These are phyloP conservation scores for Agrilus mali DNA, from an alignment of 2,888 invertebrate species.

Conservation along the genomic window DNA sequence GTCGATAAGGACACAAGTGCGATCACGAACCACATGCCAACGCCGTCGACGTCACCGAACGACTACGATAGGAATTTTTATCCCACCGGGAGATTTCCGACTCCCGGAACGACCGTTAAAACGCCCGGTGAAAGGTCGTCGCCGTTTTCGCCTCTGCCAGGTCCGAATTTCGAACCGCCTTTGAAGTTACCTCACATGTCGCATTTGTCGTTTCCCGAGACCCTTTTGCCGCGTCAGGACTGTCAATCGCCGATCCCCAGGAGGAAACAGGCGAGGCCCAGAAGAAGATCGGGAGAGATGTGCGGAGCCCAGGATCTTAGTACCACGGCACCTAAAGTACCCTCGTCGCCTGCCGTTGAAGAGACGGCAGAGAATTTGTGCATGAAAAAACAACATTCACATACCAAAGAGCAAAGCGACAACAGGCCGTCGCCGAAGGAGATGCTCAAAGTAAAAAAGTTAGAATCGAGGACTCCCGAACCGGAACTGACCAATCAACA, in stretches of 20 bases:
- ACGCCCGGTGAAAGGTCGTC: conserved; percentile 21
- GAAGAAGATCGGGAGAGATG: conserved; percentile 69
- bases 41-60: conserved; percentile 36
- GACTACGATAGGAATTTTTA: conserved; percentile 30
- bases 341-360: conserved; percentile 20
- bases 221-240: conserved; percentile 30
- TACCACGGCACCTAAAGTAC: conserved; percentile 19
- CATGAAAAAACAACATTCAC: conserved; percentile 47
- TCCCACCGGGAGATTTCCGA: conserved; percentile 29
- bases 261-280: conserved; percentile 74
- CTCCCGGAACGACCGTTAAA: conserved; percentile 17
- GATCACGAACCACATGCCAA: conserved; percentile 28
- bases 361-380: conserved; percentile 47
- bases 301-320: conserved; percentile 49
- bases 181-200: conserved; percentile 36
- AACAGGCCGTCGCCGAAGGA: conserved; percentile 9
- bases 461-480: conserved; percentile 25
- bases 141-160: conserved; percentile 31
- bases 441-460: conserved; percentile 11
- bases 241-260: conserved; percentile 73
- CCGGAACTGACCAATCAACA: conserved; percentile 27
- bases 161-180: conserved; percentile 35
- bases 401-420: conserved; percentile 30
- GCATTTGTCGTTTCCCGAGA: conserved; percentile 33
- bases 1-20: conserved; percentile 27